Base-by-base conservation (phyloP, 2,888 invertebrate species). In the Campoletis raptor region DNA sequence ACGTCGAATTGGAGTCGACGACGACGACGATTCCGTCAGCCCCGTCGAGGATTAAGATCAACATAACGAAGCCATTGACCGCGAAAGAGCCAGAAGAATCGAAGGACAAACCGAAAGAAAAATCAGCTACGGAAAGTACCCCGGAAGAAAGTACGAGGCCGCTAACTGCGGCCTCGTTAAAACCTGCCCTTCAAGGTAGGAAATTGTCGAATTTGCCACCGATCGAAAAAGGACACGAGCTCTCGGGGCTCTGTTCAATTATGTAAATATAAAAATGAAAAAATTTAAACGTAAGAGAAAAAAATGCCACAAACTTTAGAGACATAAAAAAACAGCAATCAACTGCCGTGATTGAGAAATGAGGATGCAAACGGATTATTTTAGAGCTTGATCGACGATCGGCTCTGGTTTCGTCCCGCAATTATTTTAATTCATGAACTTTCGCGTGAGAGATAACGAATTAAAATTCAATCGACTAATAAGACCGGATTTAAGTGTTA, bases 191-290 rank as follows among this genome's bases (percentile, higher is more conserved):
- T 61, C 95, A 95, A 88, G 96, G 96, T 77, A 95, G 96, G 64
- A 95, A 96, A 89, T 95, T 98, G 74, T 96, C 96, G 88, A 96
- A 96, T 90, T 96, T 97, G 89, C 97, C 97, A 4, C 96, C 97
- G 0, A 96, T 97, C 66, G 95, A 95, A 83, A 97, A 96, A 93
- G 98, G 98, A 45, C 96, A 95, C 86, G 98, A 98, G 93, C 95
- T 98, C 30, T 98, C 98, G 0, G 98, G 97, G 45, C 95, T 98
- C 90, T 98, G 98, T 95, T 97, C 97, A 76, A 97, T 98, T 90
- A 98, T 98, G 98, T 98, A 95, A 96, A 92, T 89, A 89, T 24
- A 36, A 24, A 48, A 45, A 24, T 8, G 40, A 37, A 24, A n/a
- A 2, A 24, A 36, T 8, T n/a, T 15, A n/a, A 48, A 48, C 12